Evolutionary conservation across 2,888 invertebrate species (phyloP).

Genomic region (Cabera pusaria): DNA sequence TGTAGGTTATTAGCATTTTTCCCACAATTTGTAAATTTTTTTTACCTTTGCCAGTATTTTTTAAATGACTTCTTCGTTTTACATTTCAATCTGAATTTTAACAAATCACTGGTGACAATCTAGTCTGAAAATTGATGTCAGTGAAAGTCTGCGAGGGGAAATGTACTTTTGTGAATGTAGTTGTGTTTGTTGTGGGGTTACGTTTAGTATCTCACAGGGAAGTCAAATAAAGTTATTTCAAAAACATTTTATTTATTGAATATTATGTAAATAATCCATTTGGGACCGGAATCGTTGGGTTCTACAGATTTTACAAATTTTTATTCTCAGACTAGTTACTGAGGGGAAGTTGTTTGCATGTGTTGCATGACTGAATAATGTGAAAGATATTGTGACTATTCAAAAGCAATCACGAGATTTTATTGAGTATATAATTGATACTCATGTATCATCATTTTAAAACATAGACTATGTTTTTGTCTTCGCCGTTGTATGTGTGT

Average conservation of each 20-base stretch:
- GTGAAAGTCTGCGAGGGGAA: slow-evolving; percentile 54
- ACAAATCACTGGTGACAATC: slow-evolving; percentile 51
- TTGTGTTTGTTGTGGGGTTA: slow-evolving; percentile 31
- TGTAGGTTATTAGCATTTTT: slow-evolving; percentile 55
- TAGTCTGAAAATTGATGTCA: slow-evolving; percentile 63
- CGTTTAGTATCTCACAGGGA: slow-evolving; percentile 20
- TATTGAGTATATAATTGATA: too few relatives aligned
- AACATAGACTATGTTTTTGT: too few relatives aligned
- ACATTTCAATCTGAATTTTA: slow-evolving; percentile 37
- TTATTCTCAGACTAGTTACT: slow-evolving; percentile 17
- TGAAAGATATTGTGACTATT: slow-evolving; percentile 11
- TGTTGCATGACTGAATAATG: slow-evolving; percentile 14
- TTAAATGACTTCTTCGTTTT: slow-evolving; percentile 39
- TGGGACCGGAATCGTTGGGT: slow-evolving; percentile 36
- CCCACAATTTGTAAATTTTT: slow-evolving; percentile 40
- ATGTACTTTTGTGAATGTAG: slow-evolving; percentile 28
- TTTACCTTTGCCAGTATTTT: slow-evolving; percentile 77
- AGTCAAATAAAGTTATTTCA: slow-evolving; percentile 37
- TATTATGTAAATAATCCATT: slow-evolving; percentile 37
- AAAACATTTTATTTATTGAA: slow-evolving; percentile 48
- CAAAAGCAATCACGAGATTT: slow-evolving; percentile 22
- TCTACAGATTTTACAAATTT: slow-evolving; percentile 32
- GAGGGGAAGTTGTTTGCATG: slow-evolving; percentile 24
- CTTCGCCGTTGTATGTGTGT: too few relatives aligned
- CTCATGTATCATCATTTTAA: too few relatives aligned